A percentile compares a stretch with the other conserved stretches of the same genome.
Conservation (phyloP, 2,888 invertebrate species). For the Hemistola chrysoprasaria region DNA sequence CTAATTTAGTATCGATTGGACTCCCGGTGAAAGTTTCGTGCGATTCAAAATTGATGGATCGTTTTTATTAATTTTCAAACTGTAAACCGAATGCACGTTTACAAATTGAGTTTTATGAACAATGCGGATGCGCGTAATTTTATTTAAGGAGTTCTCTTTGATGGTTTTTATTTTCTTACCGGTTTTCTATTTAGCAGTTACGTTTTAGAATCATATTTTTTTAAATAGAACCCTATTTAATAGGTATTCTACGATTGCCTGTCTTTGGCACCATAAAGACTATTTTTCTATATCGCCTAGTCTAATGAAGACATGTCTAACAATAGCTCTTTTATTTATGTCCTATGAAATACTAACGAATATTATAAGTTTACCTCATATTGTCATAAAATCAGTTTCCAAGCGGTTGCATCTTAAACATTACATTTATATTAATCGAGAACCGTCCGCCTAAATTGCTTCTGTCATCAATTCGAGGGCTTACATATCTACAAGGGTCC, state of each 20-base stretch:
- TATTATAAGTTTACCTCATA: no score
- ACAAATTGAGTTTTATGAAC: constrained; percentile 64
- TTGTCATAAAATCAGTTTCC: constrained; percentile 20
- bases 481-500: constrained; percentile 33
- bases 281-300: no score
- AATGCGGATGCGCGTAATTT: constrained; percentile 53
- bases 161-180: no score
- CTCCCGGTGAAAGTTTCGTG: constrained; percentile 57
- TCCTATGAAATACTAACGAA: no score
- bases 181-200: no score
- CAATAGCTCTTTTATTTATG: no score
- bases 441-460: constrained; percentile 64
- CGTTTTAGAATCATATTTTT: constrained; percentile 21
- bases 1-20: constrained; percentile 75
- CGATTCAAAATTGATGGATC: constrained; percentile 72
- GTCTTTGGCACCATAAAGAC: no score
- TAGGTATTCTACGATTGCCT: no score
- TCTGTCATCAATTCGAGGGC: constrained; percentile 64
- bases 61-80: constrained; percentile 68
- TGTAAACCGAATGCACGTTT: constrained; percentile 54
- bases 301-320: no score
- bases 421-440: constrained; percentile 75
- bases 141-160: constrained; percentile 38
- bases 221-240: no score
- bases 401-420: constrained; percentile 22